A percentile compares a stretch with the other conserved stretches of the same genome.
These are phyloP conservation scores for Pseudotriccus pelzelni DNA, from an alignment of 2,797 vertebrate species.

Conservation along the genomic window DNA sequence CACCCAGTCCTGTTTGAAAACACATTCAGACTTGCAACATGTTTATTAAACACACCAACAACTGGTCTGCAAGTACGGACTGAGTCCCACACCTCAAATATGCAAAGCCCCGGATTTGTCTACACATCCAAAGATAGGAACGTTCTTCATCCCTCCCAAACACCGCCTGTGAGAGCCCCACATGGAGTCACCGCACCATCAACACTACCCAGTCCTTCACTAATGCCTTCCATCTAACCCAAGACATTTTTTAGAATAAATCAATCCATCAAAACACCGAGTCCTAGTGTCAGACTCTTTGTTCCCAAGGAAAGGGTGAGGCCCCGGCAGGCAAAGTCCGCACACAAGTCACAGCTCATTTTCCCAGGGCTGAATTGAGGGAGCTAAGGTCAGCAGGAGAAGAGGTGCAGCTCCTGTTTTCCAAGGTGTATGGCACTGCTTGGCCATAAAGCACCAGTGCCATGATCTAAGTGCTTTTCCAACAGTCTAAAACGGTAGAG, in stretches of 20 bases:
- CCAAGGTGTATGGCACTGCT: background rate
- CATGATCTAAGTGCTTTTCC: fast-evolving
- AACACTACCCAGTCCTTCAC: background rate
- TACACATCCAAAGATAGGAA: background rate
- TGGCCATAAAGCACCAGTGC: background rate
- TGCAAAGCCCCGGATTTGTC: background rate
- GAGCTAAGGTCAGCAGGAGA: background rate
- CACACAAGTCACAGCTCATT: background rate
- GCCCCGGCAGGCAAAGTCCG: fast-evolving
- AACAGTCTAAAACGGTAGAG: background rate
- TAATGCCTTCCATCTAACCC: background rate
- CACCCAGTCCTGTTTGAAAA: background rate
- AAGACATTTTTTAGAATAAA: background rate
- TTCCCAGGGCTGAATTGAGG: background rate
- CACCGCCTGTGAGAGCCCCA: background rate
- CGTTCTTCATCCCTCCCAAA: background rate
- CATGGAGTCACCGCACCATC: background rate
- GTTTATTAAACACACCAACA: background rate
- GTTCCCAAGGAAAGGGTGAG: fast-evolving
- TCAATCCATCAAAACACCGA: background rate
- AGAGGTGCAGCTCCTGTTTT: background rate
- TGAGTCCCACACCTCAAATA: background rate
- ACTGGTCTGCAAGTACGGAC: background rate
- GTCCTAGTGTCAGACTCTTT: background rate
- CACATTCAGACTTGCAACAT: background rate